A percentile compares a stretch with the other conserved stretches of the same genome.
phyloP scores from a whole-genome alignment of 2,888 invertebrate species.

The Melieria omissa region DNA sequence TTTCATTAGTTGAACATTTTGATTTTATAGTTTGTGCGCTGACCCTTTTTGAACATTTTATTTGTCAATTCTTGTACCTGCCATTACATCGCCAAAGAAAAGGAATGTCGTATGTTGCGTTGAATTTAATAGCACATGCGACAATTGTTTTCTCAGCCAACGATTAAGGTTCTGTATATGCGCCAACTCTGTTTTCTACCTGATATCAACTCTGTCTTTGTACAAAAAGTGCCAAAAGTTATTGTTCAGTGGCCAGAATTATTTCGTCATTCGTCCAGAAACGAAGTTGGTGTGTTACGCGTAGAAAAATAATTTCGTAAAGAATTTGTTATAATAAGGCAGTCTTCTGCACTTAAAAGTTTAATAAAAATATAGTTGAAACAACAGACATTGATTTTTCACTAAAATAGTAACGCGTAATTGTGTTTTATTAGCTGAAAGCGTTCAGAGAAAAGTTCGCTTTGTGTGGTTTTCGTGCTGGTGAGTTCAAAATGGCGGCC shows the following conservation, averaged over 20 bases:
- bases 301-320: background rate
- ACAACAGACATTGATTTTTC: background rate
- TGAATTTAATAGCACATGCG: no score
- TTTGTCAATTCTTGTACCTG: no score
- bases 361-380: background rate
- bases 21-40: no score
- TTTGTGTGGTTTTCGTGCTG: background rate
- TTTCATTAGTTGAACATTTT: no score
- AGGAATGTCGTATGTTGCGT: no score
- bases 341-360: background rate
- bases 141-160: no score
- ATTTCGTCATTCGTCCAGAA: conserved; percentile 18
- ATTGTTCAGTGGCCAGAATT: conserved; percentile 12
- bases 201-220: background rate
- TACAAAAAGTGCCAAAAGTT: background rate
- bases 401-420: background rate
- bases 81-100: no score
- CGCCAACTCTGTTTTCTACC: background rate
- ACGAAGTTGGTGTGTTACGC: background rate
- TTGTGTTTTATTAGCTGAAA: background rate
- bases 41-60: no score
- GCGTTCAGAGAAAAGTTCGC: background rate
- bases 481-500: conserved; percentile 38
- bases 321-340: background rate
- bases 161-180: no score